A percentile compares a stretch with the other conserved stretches of the same genome.
Evolutionary conservation across 2,797 vertebrate species (phyloP).

Genomic region (Xenops minutus): DNA sequence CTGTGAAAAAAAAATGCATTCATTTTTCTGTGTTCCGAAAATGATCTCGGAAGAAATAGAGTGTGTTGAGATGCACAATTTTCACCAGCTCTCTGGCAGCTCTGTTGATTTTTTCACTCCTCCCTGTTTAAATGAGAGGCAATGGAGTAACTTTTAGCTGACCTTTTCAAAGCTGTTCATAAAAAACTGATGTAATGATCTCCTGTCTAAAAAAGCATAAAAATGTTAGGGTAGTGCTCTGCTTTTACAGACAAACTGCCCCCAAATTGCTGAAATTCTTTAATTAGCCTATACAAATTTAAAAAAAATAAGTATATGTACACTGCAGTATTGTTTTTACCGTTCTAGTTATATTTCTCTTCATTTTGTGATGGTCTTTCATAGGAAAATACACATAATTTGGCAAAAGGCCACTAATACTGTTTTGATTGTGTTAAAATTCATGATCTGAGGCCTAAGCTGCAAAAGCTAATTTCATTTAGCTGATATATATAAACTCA

Average conservation of each 20-base stretch:
- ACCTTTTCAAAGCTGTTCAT: neutral
- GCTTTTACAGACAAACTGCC: neutral
- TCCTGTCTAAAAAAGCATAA: neutral
- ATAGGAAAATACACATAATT: neutral
- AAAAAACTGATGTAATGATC: neutral
- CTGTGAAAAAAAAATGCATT: neutral
- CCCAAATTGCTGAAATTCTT: neutral
- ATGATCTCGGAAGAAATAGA: neutral
- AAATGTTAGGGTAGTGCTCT: neutral
- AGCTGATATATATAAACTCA: neutral
- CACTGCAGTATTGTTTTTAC: neutral
- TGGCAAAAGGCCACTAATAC: neutral
- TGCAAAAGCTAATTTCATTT: slow-evolving; percentile 3
- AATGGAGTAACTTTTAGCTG: neutral
- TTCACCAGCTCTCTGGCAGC: neutral
- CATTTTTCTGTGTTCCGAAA: neutral
- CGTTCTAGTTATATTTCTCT: neutral
- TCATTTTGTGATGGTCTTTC: neutral
- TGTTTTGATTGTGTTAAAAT: neutral
- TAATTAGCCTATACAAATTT: neutral
- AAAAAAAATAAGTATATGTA: neutral
- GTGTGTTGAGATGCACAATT: neutral
- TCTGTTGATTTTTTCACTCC: neutral
- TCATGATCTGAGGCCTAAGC: neutral
- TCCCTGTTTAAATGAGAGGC: neutral